Evolutionary conservation across 53 echinoderm and acorn worm genomes (phyloP).

Genomic region (Crossaster papposus): DNA sequence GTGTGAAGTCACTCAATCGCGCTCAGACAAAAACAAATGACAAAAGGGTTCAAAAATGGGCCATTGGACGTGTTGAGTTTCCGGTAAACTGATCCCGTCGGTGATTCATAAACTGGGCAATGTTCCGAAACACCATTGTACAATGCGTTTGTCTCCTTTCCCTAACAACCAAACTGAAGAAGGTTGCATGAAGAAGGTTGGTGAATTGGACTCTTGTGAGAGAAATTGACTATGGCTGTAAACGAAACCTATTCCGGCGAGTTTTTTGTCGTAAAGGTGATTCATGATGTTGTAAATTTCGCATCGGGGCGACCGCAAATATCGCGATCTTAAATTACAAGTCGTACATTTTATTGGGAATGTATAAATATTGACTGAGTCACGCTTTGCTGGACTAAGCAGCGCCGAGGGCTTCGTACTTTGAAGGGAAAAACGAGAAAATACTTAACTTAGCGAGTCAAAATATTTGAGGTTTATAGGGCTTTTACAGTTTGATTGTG

Average conservation of each 20-base stretch:
- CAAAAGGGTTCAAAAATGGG: background rate
- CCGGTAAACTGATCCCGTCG: background rate
- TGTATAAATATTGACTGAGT: slow-evolving; percentile 10
- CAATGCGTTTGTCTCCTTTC: background rate
- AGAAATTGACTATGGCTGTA: background rate
- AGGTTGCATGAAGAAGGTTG: background rate
- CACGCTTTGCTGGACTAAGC: background rate
- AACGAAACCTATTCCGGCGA: background rate
- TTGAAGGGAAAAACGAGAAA: background rate
- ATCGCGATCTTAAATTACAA: slow-evolving; percentile 8
- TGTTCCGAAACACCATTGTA: background rate
- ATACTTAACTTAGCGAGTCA: no score
- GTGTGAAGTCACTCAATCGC: background rate
- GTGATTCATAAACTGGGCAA: background rate
- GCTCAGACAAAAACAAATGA: background rate
- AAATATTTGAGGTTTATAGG: no score
- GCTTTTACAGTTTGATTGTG: no score
- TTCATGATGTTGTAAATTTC: slow-evolving; percentile 5
- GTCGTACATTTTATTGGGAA: background rate
- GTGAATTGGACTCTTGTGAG: background rate
- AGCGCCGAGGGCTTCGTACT: background rate
- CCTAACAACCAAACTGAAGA: background rate
- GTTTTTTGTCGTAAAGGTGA: background rate
- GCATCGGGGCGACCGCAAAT: background rate
- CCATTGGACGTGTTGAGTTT: background rate